phyloP scores from a whole-genome alignment of 2,888 invertebrate genomes.

The Yponomeuta sedellus region DNA sequence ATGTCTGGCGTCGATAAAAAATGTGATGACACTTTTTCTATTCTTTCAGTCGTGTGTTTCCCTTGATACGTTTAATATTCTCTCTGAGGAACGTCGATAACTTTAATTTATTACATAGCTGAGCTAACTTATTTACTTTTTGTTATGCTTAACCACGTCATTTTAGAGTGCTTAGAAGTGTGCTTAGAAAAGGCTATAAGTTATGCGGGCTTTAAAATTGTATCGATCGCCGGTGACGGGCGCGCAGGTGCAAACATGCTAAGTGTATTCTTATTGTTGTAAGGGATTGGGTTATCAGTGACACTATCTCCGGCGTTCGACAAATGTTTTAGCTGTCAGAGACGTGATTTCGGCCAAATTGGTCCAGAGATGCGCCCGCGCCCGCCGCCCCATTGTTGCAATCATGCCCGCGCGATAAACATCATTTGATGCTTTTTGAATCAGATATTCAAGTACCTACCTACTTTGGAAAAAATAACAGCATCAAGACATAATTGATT shows the following conservation, averaged over 20 bases:
- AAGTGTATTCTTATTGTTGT: slow-evolving; percentile 75
- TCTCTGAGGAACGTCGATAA: slow-evolving; percentile 11
- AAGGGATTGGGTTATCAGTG: slow-evolving; percentile 74
- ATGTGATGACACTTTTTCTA: slow-evolving; percentile 27
- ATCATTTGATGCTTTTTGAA: slow-evolving; percentile 6
- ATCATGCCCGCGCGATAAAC: slow-evolving; percentile 12
- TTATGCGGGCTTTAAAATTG: slow-evolving; percentile 48
- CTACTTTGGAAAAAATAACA: slow-evolving; percentile 5
- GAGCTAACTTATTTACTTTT: background rate
- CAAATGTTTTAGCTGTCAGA: slow-evolving; percentile 75
- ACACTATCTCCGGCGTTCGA: slow-evolving; percentile 73
- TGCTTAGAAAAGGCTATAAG: slow-evolving; percentile 28
- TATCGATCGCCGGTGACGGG: slow-evolving; percentile 48
- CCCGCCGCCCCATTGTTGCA: slow-evolving; percentile 6
- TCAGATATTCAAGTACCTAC: background rate
- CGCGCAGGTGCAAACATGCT: slow-evolving; percentile 75
- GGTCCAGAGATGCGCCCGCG: slow-evolving; percentile 25
- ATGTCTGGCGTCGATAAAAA: slow-evolving; percentile 32
- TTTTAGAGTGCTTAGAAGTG: background rate
- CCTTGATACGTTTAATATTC: slow-evolving; percentile 5
- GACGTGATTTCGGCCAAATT: slow-evolving; percentile 68
- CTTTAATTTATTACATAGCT: background rate
- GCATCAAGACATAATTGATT: background rate
- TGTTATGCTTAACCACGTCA: slow-evolving; percentile 19
- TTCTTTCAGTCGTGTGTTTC: slow-evolving; percentile 10